Evolutionary conservation across 2,888 invertebrate species (phyloP).

Genomic region (Hyposoter didymator): DNA sequence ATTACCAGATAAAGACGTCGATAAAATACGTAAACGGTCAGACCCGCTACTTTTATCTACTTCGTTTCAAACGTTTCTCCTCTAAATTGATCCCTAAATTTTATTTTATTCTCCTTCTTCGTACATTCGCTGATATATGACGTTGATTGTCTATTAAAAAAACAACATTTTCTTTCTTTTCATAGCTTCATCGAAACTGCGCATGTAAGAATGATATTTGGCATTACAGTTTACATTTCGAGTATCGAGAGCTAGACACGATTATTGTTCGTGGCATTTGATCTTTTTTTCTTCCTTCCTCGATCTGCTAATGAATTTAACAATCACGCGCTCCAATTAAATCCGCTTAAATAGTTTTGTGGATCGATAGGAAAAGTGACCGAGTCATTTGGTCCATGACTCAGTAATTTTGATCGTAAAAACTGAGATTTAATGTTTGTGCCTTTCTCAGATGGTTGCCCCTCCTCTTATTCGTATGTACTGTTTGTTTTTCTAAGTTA

Average conservation of each 20-base stretch:
- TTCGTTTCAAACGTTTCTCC: slow-evolving; percentile 28
- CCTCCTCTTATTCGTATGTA: not conserved
- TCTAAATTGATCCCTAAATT: slow-evolving; percentile 63
- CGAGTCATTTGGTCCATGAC: not conserved
- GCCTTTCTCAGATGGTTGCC: not conserved
- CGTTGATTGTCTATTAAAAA: slow-evolving; percentile 50
- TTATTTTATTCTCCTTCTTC: slow-evolving; percentile 14
- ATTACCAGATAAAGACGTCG: slow-evolving; percentile 40
- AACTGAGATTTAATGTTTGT: not conserved
- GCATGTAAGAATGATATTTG: slow-evolving; percentile 14
- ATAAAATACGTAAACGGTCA: slow-evolving; percentile 31
- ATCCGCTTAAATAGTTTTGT: not conserved
- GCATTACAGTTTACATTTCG: slow-evolving; percentile 14
- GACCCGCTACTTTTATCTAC: slow-evolving; percentile 34
- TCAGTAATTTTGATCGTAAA: not conserved
- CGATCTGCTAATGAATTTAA: not conserved
- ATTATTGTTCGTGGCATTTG: slow-evolving; percentile 21
- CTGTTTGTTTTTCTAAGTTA: slow-evolving; percentile 21
- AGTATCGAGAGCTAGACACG: not conserved
- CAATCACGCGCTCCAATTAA: not conserved
- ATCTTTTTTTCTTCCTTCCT: slow-evolving; percentile 6
- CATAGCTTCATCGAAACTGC: slow-evolving; percentile 16
- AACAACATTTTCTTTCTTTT: slow-evolving; percentile 42
- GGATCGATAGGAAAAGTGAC: not conserved
- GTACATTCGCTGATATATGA: slow-evolving; percentile 40